phyloP scores from a whole-genome alignment of 2,797 vertebrate genomes.

The Phaenicophaeus curvirostris region DNA sequence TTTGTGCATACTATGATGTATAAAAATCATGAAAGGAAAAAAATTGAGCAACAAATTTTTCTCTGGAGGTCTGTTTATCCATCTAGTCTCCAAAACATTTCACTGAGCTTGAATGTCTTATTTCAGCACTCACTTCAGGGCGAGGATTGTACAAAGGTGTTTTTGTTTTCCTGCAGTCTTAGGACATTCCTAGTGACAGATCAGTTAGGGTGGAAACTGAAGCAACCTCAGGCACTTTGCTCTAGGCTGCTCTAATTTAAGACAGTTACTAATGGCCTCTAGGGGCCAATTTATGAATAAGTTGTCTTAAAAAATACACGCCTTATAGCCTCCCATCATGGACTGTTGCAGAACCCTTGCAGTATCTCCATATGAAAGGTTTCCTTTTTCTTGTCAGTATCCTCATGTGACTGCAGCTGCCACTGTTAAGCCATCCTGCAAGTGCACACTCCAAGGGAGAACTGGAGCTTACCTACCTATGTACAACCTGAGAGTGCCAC shows the following conservation, averaged over 20 bases:
- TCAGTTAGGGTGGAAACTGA: not conserved
- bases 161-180: not conserved
- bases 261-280: not conserved
- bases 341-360: not conserved
- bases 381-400: not conserved
- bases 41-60: not conserved
- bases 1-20: not conserved
- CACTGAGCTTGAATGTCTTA: not conserved
- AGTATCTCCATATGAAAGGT: not conserved
- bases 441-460: not conserved
- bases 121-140: not conserved
- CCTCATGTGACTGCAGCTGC: not conserved
- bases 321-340: not conserved
- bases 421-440: not conserved
- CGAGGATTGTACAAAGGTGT: not conserved
- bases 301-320: not conserved
- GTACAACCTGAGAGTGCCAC: not conserved
- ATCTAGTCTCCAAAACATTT: not conserved
- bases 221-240: slow-evolving; percentile 21
- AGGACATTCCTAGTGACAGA: not conserved
- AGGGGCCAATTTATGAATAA: slow-evolving; percentile 22
- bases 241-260: slow-evolving; percentile 22
- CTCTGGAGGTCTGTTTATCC: not conserved
- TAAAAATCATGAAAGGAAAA: not conserved
- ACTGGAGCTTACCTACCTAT: not conserved